Evolutionary conservation across 2,888 invertebrate genomes (phyloP).

Genomic region (Linnaemya vulpina): DNA sequence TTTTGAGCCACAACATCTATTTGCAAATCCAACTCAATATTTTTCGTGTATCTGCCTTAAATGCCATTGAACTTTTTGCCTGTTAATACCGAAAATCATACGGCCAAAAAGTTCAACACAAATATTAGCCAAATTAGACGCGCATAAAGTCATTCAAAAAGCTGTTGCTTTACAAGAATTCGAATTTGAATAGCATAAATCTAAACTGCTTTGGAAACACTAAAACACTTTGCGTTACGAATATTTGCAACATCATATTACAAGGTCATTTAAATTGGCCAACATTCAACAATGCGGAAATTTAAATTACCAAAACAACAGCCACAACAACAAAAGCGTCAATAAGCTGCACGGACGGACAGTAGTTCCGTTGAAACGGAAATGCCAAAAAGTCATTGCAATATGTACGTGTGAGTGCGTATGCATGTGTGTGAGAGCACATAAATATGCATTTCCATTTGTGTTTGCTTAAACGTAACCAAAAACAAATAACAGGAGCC

Average conservation of each 20-base stretch:
- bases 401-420: not conserved
- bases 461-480: constrained; percentile 35
- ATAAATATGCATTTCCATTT: not conserved
- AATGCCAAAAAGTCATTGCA: constrained; percentile 64
- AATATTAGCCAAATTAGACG: not conserved
- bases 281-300: constrained; percentile 31
- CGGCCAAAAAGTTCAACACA: too few relatives aligned
- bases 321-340: constrained; percentile 13
- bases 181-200: constrained; percentile 42
- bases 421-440: not conserved
- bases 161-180: constrained; percentile 34
- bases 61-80: too few relatives aligned
- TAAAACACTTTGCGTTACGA: constrained; percentile 52
- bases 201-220: constrained; percentile 13
- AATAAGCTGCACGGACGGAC: constrained; percentile 7
- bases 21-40: too few relatives aligned
- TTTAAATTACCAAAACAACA: constrained; percentile 3
- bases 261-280: constrained; percentile 59
- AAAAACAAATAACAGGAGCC: constrained; percentile 48
- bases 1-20: too few relatives aligned
- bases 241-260: constrained; percentile 31
- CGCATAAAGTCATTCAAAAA: constrained; percentile 23
- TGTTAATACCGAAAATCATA: too few relatives aligned
- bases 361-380: constrained; percentile 16
- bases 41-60: too few relatives aligned